phyloP scores from a whole-genome alignment of 2,113 vertebrate species.

The Taurulus bubalis region DNA sequence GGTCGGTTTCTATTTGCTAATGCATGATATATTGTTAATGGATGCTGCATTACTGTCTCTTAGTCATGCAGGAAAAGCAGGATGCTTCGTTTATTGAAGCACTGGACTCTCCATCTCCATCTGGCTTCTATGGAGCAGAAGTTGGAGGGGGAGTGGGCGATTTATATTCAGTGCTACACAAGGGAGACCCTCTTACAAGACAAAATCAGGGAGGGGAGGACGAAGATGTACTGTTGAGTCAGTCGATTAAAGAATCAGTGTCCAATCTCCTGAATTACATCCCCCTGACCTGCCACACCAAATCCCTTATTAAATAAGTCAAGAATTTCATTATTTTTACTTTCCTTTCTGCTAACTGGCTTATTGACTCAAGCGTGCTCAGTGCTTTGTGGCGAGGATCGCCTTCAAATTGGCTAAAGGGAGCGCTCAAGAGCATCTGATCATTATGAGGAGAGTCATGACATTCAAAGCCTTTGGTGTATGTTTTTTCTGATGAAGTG shows the following conservation, averaged over 20 bases:
- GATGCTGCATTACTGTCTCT: slow-evolving; percentile 57
- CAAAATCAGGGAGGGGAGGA: slow-evolving; percentile 36
- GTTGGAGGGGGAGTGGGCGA: slow-evolving; percentile 26
- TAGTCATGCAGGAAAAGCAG: slow-evolving; percentile 40
- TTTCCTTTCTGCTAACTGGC: slow-evolving; percentile 65
- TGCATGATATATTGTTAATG: slow-evolving; percentile 60
- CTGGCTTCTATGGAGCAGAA: slow-evolving; percentile 54
- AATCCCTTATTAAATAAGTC: slow-evolving; percentile 76
- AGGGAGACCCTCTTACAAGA: slow-evolving; percentile 51
- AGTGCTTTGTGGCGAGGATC: slow-evolving; percentile 53
- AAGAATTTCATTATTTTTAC: slow-evolving; percentile 64
- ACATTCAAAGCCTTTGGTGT: slow-evolving; percentile 39
- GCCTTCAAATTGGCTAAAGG: slow-evolving; percentile 64
- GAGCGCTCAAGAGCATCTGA: slow-evolving; percentile 57
- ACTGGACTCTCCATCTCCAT: slow-evolving; percentile 55
- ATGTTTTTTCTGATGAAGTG: slow-evolving; percentile 45
- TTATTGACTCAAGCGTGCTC: slow-evolving; percentile 72
- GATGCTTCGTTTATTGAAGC: slow-evolving; percentile 55
- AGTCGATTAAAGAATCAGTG: slow-evolving; percentile 77
- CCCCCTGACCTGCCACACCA: slow-evolving; percentile 66
- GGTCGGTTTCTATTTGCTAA: slow-evolving; percentile 38
- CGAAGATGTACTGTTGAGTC: slow-evolving; percentile 60
- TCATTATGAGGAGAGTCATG: slow-evolving; percentile 55
- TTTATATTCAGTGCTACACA: slow-evolving; percentile 70
- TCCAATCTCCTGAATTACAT: slow-evolving; percentile 78